Evolutionary conservation across 2,888 invertebrate genomes (phyloP), one percentile per base, ranked within the genome.

Genomic region (Lasius platythorax): DNA sequence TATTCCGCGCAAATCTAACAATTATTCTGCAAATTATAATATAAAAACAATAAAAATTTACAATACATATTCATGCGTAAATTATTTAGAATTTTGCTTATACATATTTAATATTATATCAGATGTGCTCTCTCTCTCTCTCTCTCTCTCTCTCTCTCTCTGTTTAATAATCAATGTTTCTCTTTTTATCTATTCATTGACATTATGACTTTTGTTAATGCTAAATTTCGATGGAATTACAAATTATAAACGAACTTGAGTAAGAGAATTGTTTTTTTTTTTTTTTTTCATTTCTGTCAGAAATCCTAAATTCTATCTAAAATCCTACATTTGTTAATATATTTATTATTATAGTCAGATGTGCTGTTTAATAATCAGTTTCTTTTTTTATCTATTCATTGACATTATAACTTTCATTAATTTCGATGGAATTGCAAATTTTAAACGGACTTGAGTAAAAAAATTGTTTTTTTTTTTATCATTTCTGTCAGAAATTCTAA

Each of bases 21-120:
- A 75, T 74, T 75, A 46, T 75, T 50, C 33, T 1, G 46, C 33
- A 2, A n/a, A 50, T 37, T 46, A 64, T 75, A 50, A 50, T 75
- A 46, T 37, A 50, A 8, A n/a, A 15, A 46, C 30, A 23, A 15
- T 4, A 4, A 64, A 37, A 37, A 18, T 15, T 46, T 30, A 33
- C 15, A 8, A 18, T 43, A 9, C 4, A 75, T 33, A 74, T n/a
- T 43, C 8, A n/a, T 8, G n/a, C 18, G 18, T 8, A 53, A 53
- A n/a, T 53, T 50, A 18, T 50, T 37, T 37, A 37, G 37, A 37
- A 37, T 37, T 37, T 37, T 37, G 5, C 37, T 37, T 37, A 5
- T 5, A 37, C 23, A 23, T 23, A 23, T 23, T 23, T 23, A 23
- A 23, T 23, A 23, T 23, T 33, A 2, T 33, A 33, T 33, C 30